Evolutionary conservation across 2,113 vertebrate species (phyloP), one percentile per base, ranked within the genome.

Genomic region (Rana temporaria): DNA sequence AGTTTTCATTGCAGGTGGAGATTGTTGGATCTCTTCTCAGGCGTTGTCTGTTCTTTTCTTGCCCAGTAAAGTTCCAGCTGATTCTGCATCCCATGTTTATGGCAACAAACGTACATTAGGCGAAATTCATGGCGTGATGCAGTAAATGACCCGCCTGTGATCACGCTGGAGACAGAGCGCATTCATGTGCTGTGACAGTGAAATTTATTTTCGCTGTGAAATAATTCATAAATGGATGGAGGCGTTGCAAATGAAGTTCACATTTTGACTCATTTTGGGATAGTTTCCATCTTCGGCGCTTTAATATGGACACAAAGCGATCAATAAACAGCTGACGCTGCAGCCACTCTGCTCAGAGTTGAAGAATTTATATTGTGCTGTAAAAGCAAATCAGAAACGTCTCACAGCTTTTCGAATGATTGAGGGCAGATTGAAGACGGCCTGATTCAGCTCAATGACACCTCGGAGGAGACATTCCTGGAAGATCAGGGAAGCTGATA

Each of bases 321-420:
- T 73, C 59, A 53, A 72, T 81, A 64, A 72, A 71, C 26, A 55
- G 69, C 79, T 81, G 79, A 81, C 59, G 20, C 18, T 32, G 68
- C 79, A 32, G 52, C 69, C 68, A 42, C 72, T 73, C 59, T 55
- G 67, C 57, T 30, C 68, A n/a, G 19, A 34, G 64, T 71, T 72
- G 79, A 72, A 53, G 59, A 64, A 81, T 81, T 81, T 65, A 81
- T 81, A 55, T 32, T 26, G 20, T 55, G 79, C 79, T 34, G 42
- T 72, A 72, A 81, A 81, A 63, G 62, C 78, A 16, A 55, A 32
- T 34, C 67, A 76, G 73, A 63, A 63, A 76, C 48, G 42, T 20
- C 34, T 76, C 11, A n/a, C 26, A 22, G 65, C 4, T 26, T 71
- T 20, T 30, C n/a, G 22, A 64, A 73, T 81, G 57, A 72, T 73